A percentile compares a stretch with the other conserved stretches of the same genome.
Conservation (phyloP, 2,113 vertebrate genomes). For the Panurus biarmicus region DNA sequence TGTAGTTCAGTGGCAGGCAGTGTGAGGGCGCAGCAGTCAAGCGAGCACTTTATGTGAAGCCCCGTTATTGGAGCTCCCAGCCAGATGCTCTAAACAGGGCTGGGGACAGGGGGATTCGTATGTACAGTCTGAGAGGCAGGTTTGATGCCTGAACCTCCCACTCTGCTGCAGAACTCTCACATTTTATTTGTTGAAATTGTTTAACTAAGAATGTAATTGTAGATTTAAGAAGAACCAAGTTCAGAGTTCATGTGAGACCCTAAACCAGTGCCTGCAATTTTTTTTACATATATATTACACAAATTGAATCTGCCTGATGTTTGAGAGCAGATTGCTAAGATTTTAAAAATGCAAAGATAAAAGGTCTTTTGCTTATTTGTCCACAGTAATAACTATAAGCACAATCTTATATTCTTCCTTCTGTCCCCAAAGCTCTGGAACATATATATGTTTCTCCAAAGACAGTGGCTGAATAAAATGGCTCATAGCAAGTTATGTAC, state of each 20-base stretch:
- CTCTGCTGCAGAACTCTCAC: background rate
- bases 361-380: background rate
- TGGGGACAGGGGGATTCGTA: background rate
- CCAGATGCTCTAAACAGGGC: background rate
- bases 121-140: background rate
- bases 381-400: background rate
- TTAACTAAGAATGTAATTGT: background rate
- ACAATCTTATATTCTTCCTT: background rate
- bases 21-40: background rate
- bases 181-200: background rate
- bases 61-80: background rate
- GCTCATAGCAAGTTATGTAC: background rate
- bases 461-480: background rate
- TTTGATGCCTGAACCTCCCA: background rate
- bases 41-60: background rate
- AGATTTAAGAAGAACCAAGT: background rate
- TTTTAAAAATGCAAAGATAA: background rate
- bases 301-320: background rate
- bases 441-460: background rate
- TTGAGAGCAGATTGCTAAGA: background rate
- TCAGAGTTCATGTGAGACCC: background rate
- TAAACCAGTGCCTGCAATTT: background rate
- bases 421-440: background rate
- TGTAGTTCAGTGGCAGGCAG: background rate
- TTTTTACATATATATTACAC: background rate